phyloP scores from a whole-genome alignment of 2,797 vertebrate species.

The Gambelia wislizenii region DNA sequence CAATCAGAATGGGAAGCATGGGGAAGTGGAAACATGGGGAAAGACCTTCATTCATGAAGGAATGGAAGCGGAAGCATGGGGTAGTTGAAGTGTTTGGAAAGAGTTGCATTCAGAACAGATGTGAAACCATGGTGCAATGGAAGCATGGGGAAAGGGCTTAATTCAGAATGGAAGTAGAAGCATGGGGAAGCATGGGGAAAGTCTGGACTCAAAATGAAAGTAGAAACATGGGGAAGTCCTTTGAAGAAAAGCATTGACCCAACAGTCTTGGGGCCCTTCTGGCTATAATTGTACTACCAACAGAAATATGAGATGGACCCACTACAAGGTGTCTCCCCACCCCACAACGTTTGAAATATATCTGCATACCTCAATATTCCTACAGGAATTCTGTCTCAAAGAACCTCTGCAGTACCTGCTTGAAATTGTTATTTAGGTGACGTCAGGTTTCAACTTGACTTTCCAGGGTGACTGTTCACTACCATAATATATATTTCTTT shows the following conservation, averaged over 20 bases:
- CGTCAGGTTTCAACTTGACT: background rate
- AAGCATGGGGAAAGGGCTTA: no score
- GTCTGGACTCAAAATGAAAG: no score
- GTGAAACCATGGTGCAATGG: no score
- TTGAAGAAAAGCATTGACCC: no score
- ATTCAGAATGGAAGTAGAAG: no score
- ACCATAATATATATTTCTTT: conserved; percentile 20
- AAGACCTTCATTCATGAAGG: no score
- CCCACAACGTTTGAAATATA: background rate
- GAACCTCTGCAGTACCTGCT: background rate
- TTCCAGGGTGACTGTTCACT: background rate
- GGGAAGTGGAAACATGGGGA: no score
- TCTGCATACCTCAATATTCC: background rate
- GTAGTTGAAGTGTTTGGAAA: no score
- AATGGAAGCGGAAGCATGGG: no score
- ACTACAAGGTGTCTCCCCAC: background rate
- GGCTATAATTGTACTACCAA: background rate
- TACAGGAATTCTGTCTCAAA: background rate
- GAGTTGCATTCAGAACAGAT: no score
- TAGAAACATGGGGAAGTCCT: background rate
- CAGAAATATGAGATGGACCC: background rate
- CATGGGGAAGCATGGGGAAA: no score
- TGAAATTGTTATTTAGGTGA: background rate
- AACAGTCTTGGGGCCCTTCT: background rate
- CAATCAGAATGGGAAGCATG: no score